phyloP scores from a whole-genome alignment of 1,140 invertebrate genomes.

The Macrobrachium nipponense region DNA sequence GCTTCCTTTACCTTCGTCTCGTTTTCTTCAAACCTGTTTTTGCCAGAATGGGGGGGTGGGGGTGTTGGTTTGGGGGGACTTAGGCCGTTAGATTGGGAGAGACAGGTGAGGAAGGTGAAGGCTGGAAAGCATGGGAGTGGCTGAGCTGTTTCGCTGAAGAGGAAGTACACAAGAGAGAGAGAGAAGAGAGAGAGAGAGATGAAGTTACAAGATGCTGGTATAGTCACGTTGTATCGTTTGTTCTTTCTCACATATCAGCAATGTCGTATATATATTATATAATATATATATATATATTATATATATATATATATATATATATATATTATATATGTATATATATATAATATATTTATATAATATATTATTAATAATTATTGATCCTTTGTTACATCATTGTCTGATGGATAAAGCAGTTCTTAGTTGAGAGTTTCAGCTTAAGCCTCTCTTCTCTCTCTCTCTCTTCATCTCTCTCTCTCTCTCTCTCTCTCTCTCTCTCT shows the following conservation, averaged over 20 bases:
- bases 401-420: background rate
- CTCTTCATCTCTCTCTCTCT: background rate
- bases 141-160: background rate
- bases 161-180: background rate
- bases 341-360: no score
- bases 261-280: no score
- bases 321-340: no score
- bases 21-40: background rate
- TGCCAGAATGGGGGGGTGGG: background rate
- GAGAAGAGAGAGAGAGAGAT: slow-evolving; percentile 30
- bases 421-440: background rate
- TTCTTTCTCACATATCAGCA: no score
- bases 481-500: slow-evolving; percentile 17
- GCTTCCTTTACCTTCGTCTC: background rate
- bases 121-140: background rate
- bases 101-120: background rate
- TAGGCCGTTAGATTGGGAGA: background rate
- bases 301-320: no score
- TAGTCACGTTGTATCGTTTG: background rate
- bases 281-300: no score
- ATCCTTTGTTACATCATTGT: no score
- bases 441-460: background rate
- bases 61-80: no score
- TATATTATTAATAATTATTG: no score
- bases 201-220: background rate